Conservation (phyloP, 2,888 invertebrate genomes). For the Matsumyia berberina region DNA sequence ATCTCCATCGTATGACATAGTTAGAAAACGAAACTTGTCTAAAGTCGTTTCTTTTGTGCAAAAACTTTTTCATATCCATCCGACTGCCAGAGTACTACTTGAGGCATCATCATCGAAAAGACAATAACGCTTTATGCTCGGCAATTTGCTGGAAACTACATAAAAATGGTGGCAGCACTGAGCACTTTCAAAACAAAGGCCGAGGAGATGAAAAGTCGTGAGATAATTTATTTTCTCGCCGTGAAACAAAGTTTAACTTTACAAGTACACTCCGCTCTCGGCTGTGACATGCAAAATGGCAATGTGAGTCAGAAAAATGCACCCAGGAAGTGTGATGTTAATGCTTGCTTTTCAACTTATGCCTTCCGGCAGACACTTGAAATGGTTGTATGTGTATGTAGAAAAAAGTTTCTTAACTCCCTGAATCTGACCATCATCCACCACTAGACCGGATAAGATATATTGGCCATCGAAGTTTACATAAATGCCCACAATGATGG, state of each 20-base stretch:
- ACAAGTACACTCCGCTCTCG: neutral
- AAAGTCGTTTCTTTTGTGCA: slow-evolving; percentile 6
- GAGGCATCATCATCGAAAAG: neutral
- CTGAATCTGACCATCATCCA: slow-evolving; percentile 24
- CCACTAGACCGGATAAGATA: neutral
- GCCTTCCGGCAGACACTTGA: slow-evolving; percentile 49
- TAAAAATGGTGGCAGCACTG: slow-evolving; percentile 12
- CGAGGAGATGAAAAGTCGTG: slow-evolving; percentile 28
- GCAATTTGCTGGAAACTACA: slow-evolving; percentile 12
- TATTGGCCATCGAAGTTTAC: slow-evolving; percentile 9
- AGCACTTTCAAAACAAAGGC: slow-evolving; percentile 22
- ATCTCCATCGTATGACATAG: neutral
- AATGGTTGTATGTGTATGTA: neutral
- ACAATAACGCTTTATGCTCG: neutral
- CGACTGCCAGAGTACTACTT: neutral
- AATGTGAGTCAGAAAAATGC: slow-evolving; percentile 43
- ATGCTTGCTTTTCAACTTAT: slow-evolving; percentile 37
- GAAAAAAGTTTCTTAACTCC: slow-evolving; percentile 25
- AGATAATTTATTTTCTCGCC: slow-evolving; percentile 16
- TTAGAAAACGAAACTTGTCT: slow-evolving; percentile 18
- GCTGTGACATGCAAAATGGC: slow-evolving; percentile 27
- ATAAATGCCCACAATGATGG: slow-evolving; percentile 28
- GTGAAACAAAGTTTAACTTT: neutral
- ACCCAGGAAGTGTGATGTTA: slow-evolving; percentile 47
- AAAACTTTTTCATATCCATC: slow-evolving; percentile 9